Percentiles rank a stretch among this genome's conserved stretches.
Conservation (phyloP, 2,797 vertebrate species). For the Rhinatrema bivittatum region DNA sequence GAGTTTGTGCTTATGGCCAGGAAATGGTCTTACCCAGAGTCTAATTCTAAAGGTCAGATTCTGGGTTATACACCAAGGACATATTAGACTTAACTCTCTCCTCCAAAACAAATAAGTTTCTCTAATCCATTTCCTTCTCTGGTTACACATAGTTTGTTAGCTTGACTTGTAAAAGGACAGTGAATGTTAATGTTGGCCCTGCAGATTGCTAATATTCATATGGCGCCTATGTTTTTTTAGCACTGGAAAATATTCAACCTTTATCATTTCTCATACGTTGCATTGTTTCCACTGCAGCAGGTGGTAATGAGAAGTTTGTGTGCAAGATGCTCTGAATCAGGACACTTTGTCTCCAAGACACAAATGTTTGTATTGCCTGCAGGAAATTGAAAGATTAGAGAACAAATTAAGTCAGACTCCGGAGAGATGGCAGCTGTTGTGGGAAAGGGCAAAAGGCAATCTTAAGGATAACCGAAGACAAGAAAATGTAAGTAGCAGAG, state of each 20-base stretch:
- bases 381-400: constrained; percentile 92
- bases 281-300: constrained; percentile 6
- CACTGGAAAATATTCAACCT: constrained; percentile 19
- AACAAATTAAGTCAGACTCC: constrained; percentile 74
- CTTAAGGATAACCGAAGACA: constrained; percentile 81
- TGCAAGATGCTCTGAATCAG: neutral
- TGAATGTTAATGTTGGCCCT: constrained; percentile 39
- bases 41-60: constrained; percentile 21
- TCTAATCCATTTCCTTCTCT: constrained; percentile 22
- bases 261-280: constrained; percentile 12
- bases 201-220: constrained; percentile 3
- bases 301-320: constrained; percentile 2
- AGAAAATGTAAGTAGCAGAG: constrained; percentile 68
- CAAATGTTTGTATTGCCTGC: constrained; percentile 26
- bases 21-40: constrained; percentile 24
- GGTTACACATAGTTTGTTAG: constrained; percentile 14
- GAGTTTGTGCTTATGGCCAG: constrained; percentile 15
- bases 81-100: too few species aligned
- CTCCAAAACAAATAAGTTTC: constrained; percentile 26
- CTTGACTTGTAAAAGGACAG: constrained; percentile 8
- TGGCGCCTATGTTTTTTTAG: constrained; percentile 15
- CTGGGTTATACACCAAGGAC: constrained; percentile 29
- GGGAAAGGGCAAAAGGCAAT: constrained; percentile 76
- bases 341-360: constrained; percentile 23
- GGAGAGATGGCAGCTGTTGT: constrained; percentile 82